Conservation (phyloP, 2,888 invertebrate species). For the Machimus rusticus region DNA sequence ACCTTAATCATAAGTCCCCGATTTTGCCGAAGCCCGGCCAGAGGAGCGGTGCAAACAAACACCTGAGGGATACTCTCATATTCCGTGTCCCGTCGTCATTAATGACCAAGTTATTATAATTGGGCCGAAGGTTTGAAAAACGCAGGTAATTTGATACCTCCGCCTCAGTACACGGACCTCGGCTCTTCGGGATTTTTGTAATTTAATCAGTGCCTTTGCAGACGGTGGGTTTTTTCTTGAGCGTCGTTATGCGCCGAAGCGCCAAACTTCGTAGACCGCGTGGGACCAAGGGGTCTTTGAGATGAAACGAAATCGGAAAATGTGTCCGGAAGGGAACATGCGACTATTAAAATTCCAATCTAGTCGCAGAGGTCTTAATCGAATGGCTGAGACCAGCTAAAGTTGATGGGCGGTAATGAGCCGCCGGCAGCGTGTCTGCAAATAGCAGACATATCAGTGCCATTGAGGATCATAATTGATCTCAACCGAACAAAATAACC, state of each 20-base stretch:
- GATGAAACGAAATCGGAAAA: neutral
- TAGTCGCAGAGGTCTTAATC: neutral
- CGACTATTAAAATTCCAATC: neutral
- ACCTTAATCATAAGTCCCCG: conserved; percentile 37
- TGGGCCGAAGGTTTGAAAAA: conserved; percentile 41
- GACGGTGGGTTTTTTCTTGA: neutral
- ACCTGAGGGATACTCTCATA: conserved; percentile 16
- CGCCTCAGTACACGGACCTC: neutral
- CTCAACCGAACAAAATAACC: neutral
- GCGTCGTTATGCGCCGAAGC: neutral
- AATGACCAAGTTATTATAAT: conserved; percentile 44
- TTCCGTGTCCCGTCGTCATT: conserved; percentile 37
- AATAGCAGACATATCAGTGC: conserved; percentile 3
- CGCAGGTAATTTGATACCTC: conserved; percentile 43
- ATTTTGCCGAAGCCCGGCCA: neutral
- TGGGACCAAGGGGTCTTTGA: neutral
- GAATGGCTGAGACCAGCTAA: neutral
- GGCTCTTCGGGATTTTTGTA: neutral
- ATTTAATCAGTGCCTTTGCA: conserved; percentile 20
- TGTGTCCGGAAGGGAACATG: conserved; percentile 9
- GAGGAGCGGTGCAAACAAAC: conserved; percentile 1
- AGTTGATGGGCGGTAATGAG: neutral
- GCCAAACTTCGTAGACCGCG: conserved; percentile 18
- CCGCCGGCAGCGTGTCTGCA: neutral
- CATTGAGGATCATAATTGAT: neutral